Evolutionary conservation across 2,113 vertebrate genomes (phyloP).

Genomic region (Coracopsis vasa): DNA sequence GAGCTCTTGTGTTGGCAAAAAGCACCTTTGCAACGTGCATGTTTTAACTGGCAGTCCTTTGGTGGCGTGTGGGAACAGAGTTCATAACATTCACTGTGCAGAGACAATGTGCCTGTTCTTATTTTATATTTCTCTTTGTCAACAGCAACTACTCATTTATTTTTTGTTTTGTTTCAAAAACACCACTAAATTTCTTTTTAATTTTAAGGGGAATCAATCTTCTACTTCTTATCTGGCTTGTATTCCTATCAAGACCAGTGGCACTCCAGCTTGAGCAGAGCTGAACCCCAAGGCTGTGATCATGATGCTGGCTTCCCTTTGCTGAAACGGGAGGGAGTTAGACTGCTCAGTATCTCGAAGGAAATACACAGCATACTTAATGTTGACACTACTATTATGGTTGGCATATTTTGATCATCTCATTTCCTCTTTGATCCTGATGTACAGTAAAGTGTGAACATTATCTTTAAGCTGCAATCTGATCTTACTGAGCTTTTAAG

Average conservation of each 20-base stretch:
- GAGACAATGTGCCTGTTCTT: not conserved
- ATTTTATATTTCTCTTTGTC: not conserved
- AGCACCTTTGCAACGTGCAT: not conserved
- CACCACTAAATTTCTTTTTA: not conserved
- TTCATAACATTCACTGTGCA: not conserved
- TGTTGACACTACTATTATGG: slow-evolving; percentile 1
- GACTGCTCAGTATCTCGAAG: not conserved
- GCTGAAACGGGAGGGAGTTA: not conserved
- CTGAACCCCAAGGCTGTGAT: not conserved
- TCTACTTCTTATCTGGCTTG: not conserved
- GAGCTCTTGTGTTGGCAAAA: not conserved
- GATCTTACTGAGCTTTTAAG: slow-evolving; percentile 47
- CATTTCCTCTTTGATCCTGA: slow-evolving; percentile 39
- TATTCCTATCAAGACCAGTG: not conserved
- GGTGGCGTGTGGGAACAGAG: not conserved
- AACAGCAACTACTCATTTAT: not conserved
- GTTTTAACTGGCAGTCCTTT: not conserved
- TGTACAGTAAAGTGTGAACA: slow-evolving; percentile 34
- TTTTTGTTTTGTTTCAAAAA: not conserved
- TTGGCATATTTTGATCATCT: slow-evolving; percentile 59
- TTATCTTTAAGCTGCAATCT: slow-evolving; percentile 36
- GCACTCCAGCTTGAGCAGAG: not conserved
- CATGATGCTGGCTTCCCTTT: not conserved
- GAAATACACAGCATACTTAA: not conserved
- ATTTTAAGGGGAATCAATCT: not conserved